Evolutionary conservation across 1,140 invertebrate species (phyloP), one percentile per base, ranked within the genome.

Genomic region (Tetraneura akinire): DNA sequence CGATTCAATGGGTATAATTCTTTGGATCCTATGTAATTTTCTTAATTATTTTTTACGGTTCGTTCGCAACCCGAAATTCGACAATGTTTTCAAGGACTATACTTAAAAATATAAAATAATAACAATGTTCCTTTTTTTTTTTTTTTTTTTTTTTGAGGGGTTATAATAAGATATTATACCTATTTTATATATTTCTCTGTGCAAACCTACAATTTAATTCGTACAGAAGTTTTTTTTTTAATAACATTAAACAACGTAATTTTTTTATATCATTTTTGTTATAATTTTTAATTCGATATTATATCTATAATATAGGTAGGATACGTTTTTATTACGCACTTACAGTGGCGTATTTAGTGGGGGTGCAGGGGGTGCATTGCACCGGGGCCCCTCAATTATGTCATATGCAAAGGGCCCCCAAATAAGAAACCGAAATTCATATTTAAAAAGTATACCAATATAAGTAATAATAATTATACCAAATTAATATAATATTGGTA

Each of bases 151-250:
- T n/a, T 37, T 45, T 47, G 16, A 3, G 42, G 45, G 23, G 49
- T 71, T 2, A 45, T 9, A 71, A 71, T 49, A 23, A 18, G 51
- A 71, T 21, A 8, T 51, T 23, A 51, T 49, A n/a, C n/a, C 8
- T 49, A 49, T 70, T 70, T 18, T 47, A 16, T 26, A n/a, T 71
- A 51, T 47, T n/a, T 29, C 1, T 26, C 47, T 71, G 45, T n/a
- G n/a, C n/a, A n/a, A 8, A 70, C 21, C 42, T 29, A 45, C 47
- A 51, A 71, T 71, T 71, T 71, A 71, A 71, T 71, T 23, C 26
- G 47, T 71, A 71, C 68, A 71, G 68, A 71, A 71, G 68, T 71
- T 71, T 51, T 68, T 51, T 37, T 4, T 37, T 4, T 37, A 3
- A 37, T 4, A 37, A 8, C 8, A 62, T 57, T 23, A 57, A 26